Conservation (phyloP, 2,888 invertebrate species). For the Taphrorychus bicolor region DNA sequence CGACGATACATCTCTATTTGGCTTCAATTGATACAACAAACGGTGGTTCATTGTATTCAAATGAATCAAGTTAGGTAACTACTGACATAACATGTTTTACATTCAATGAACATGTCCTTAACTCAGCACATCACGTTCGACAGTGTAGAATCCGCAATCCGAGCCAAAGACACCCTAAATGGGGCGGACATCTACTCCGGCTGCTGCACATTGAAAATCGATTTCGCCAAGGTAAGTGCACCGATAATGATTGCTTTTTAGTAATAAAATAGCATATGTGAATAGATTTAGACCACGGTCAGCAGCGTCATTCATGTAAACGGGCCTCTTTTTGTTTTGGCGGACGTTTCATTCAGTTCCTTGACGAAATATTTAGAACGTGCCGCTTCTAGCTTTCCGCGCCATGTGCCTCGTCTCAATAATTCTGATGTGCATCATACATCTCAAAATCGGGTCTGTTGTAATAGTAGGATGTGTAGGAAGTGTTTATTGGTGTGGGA, state of each 20-base stretch:
- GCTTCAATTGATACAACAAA: not conserved
- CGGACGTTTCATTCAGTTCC: not conserved
- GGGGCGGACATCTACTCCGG: constrained; percentile 99
- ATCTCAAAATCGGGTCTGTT: no score
- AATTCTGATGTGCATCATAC: not conserved
- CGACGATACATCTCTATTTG: not conserved
- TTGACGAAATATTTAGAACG: constrained; percentile 1
- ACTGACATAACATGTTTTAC: not conserved
- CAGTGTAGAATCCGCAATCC: constrained; percentile 88
- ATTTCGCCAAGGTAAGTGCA: constrained; percentile 93
- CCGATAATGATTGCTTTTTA: not conserved
- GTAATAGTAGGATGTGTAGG: not conserved
- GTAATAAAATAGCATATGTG: not conserved
- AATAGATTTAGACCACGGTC: constrained; percentile 3
- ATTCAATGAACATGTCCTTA: constrained; percentile 39
- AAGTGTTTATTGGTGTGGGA: not conserved
- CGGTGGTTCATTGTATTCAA: constrained; percentile 10
- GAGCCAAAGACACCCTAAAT: constrained; percentile 94
- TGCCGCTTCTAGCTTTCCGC: not conserved
- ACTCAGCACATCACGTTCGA: constrained; percentile 76
- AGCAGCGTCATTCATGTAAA: not conserved
- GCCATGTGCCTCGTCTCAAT: not conserved
- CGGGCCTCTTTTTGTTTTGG: not conserved
- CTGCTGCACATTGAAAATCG: constrained; percentile 98
- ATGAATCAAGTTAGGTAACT: constrained; percentile 9